Base-by-base conservation (phyloP, 2,797 vertebrate species). In the Labeo calbasu region DNA sequence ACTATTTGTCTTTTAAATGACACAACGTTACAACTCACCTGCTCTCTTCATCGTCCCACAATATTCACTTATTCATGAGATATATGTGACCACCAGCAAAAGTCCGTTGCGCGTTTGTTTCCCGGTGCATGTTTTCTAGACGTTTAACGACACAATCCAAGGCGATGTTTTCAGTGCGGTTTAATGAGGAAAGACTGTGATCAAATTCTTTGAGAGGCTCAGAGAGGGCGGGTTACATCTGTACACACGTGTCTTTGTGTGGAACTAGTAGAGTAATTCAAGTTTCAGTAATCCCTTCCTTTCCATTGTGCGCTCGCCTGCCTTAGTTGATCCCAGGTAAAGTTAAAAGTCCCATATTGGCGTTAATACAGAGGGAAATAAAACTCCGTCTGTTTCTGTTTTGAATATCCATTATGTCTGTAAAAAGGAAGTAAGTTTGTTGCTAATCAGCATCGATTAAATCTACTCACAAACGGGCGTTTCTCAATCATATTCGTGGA, bases 31-130 rank as follows among this genome's bases (percentile, higher is more conserved):
- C 9, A 46, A 19, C 68, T 81, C 68, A 72, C 79, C 79, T 61
- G 53, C 15, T 4, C 68, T 59, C 53, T 32, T 81, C 79, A 81
- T 81, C 68, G 4, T 59, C 68, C 57, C 25, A 8, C 23, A 46
- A 61, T 61, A 46, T 61, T 80, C 15, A 71, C 15, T 46, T 46
- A 46, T 59, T 81, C 40, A 32, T 32, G 6, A 28, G 13, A n/a
- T 50, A 2, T 55, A 8, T 15, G 66, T 19, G 21, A 80, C 13
- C 65, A 43, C 21, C 4, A n/a, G 17, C 5, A 6, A 14, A 50
- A 23, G 8, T 40, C 63, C 12, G 2, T 14, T 23, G 65, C 2
- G 59, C 25, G 23, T 21, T 32, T 78, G 21, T 69, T 40, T 69
- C 32, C 48, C 32, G n/a, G 48, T 7, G 6, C 36, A 25, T 46